Evolutionary conservation across 2,797 vertebrate genomes (phyloP), one percentile per base, ranked within the genome.

Genomic region (Notamacropus eugenii): DNA sequence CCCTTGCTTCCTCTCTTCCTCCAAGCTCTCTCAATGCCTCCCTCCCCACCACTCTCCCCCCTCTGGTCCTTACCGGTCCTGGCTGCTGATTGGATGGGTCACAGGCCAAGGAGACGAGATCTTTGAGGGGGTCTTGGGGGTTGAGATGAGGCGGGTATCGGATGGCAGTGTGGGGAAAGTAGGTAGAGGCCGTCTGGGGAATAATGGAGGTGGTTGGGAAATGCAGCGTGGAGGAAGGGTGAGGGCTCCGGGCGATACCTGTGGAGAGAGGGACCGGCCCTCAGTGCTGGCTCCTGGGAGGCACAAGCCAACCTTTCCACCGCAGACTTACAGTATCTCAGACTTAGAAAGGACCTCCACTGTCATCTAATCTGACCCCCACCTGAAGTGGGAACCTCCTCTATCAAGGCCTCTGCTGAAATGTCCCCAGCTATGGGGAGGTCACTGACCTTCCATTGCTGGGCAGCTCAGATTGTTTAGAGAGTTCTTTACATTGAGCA

Each of bases 71-170:
- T 99, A 99, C 99, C 98, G 99, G 99, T 98, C 99, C 99, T 28
- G 99, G 99, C 96, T 99, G 99, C 98, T 99, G 99, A 98, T 99
- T 99, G 98, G 99, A 99, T 13, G 99, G 99, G 98, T 99, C 99
- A 55, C 99, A 99, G 98, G 99, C 99, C 99, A 99, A 98, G 1
- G 99, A 99, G 97, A 99, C 99, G 96, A 99, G 99, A 97, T 99
- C 99, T 98, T 99, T 99, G 93, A 99, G 99, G 0, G 99, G 99
- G 98, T 99, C 99, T 98, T 99, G 99, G 90, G 99, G 99, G 97
- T 99, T 99, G 98, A 99, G 99, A 98, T 99, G 99, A 55, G 99
- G 99, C 0, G 99, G 99, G 98, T 99, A 99, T 95, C 99, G 99
- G 97, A 99, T 99, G 93, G 99, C 99, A 94, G 99, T 99, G 97